Base-by-base conservation (phyloP, 2,113 vertebrate species). In the Peromyscus polionotus region DNA sequence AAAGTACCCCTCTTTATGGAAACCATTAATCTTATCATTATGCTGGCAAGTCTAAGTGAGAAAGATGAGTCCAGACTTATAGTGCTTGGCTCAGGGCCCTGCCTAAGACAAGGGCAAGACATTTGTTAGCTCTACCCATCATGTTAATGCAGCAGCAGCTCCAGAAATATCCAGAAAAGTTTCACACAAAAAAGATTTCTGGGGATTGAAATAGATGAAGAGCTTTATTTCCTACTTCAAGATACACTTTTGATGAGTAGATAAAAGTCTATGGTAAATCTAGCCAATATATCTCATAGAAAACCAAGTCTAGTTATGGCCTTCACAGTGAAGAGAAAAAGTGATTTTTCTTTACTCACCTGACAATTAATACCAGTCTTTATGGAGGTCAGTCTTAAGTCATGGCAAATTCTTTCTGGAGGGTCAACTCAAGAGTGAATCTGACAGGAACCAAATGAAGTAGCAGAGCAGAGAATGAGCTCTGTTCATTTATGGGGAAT, bases 21-120 rank as follows among this genome's bases (percentile, higher is more conserved):
- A 97, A 95, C 67, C 93, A 95, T 97, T 94, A 94, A 96, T 96
- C 95, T 97, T 96, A 92, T 87, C 96, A 96, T 84, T 96, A 75
- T 80, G 51, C 70, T 96, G 91, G 70, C 93, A 95, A 92, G 94
- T 86, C 70, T 72, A 80, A 96, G 54, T 90, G 75, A 42, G 81
- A 95, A 67, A 81, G 59, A 94, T 61, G 70, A 96, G 73, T 61
- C 86, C 59, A 96, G 54, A 95, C 97, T 96, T 96, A 96, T 72
- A 93, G 65, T 83, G 76, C 91, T 96, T 97, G 94, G 88, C 96
- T 93, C 59, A 77, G 36, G 20, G 70, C 93, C 91, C 63, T 73
- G 79, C 36, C 39, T 76, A 51, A 93, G 81, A 83, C 65, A 95
- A 95, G 73, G 81, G 83, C 88, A 95, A 93, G 51, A 81, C 39